Evolutionary conservation across 2,888 invertebrate genomes (phyloP).

Genomic region (Philopedon plagiatum): DNA sequence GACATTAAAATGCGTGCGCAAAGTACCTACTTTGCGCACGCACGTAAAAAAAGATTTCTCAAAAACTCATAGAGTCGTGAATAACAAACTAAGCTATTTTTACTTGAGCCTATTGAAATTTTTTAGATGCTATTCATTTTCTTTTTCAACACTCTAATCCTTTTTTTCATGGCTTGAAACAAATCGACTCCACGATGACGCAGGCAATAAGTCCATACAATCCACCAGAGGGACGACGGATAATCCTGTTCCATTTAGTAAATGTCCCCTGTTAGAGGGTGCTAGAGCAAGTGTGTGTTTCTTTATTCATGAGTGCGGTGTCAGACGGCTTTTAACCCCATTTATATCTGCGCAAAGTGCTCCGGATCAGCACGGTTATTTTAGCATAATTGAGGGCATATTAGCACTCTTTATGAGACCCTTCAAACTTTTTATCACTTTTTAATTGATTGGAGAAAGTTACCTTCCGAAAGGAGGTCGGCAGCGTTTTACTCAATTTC

Average conservation of each 20-base stretch:
- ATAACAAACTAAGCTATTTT: no score
- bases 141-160: background rate
- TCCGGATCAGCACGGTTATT: slow-evolving; percentile 60
- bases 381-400: slow-evolving; percentile 60
- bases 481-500: background rate
- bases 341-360: slow-evolving; percentile 64
- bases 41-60: no score
- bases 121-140: background rate
- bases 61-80: no score
- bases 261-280: slow-evolving; percentile 41
- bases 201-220: slow-evolving; percentile 18
- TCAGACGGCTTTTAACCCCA: slow-evolving; percentile 67
- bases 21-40: no score
- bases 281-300: slow-evolving; percentile 59
- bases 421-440: slow-evolving; percentile 45
- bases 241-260: slow-evolving; percentile 46
- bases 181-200: slow-evolving; percentile 4
- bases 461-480: slow-evolving; percentile 2
- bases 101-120: no score
- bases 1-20: no score
- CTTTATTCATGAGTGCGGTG: slow-evolving; percentile 68
- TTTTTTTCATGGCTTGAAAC: background rate
- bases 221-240: slow-evolving; percentile 17
- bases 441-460: slow-evolving; percentile 48
- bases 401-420: slow-evolving; percentile 43